Evolutionary conservation across 2,797 vertebrate genomes (phyloP), one percentile per base, ranked within the genome.

Genomic region (Melanotaenia maccullochi): DNA sequence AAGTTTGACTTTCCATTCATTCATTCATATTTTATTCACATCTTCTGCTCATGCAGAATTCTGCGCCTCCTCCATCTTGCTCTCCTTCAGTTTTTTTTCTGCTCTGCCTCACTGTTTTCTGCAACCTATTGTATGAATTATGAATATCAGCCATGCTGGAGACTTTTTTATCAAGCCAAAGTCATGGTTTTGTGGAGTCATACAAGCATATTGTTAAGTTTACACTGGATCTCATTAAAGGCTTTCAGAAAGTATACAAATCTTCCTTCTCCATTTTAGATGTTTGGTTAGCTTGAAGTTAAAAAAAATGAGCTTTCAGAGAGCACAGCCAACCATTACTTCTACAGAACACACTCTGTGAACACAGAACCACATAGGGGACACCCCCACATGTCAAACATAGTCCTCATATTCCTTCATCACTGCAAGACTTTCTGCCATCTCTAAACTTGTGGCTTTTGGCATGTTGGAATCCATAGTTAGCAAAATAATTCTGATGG

Each of bases 1-100:
- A 87, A 86, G 90, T 90, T 90, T 87, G 91, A 89, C 81, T 91
- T 91, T 82, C 74, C 89, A 91, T 89, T 87, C 90, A 86, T 87
- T 93, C 90, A 89, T 87, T 92, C 90, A 93, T 94, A 92, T 93
- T 94, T 95, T 93, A 94, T 94, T 93, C 91, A 93, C 90, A 82
- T 83, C 73, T 65, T 79, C 74, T 77, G 85, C 91, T 94, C 85
- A 90, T 84, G 81, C 86, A 73, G 82, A 91, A 92, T 92, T 90
- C 33, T 76, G 84, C 76, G 84, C 72, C 64, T 75, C 81, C 72
- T 76, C 73, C 38, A 8, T 73, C 84, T 73, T 60, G 51, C 69
- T 62, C 71, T 61, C 54, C 32, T 55, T 55, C 52, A 61, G 30
- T 60, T 35, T 78, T 40, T 55, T 72, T 73, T 38, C 33, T 79